A percentile compares a stretch with the other conserved stretches of the same genome.
Evolutionary conservation across 2,888 invertebrate genomes (phyloP).

Genomic region (Scaptodrosophila latifasciaeformis): DNA sequence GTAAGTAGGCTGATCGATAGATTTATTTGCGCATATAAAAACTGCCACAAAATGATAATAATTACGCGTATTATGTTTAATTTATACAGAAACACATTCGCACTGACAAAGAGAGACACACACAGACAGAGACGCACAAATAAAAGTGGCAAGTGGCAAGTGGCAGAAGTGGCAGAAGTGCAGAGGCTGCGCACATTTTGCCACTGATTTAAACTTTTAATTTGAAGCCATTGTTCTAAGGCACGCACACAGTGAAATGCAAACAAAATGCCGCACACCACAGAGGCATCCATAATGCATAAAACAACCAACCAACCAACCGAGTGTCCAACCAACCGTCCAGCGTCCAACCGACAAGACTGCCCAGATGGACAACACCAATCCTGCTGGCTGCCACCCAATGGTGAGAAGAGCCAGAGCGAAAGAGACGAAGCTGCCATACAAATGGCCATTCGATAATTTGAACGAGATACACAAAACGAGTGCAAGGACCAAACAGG

Average conservation of each 20-base stretch:
- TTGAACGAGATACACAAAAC: not conserved
- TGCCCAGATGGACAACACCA: no score
- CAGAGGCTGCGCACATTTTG: slow-evolving; percentile 37
- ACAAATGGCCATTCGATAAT: not conserved
- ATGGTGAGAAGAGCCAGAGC: no score
- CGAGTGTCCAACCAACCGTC: slow-evolving; percentile 27
- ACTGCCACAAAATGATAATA: slow-evolving; percentile 62
- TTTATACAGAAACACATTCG: slow-evolving; percentile 36
- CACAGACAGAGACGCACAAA: not conserved
- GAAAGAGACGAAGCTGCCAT: not conserved
- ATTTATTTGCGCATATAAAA: slow-evolving; percentile 28
- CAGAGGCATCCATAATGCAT: not conserved
- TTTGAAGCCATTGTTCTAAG: slow-evolving; percentile 64
- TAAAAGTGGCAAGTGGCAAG: not conserved
- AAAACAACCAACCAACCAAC: slow-evolving; percentile 2
- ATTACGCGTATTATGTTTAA: slow-evolving; percentile 63
- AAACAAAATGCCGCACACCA: slow-evolving; percentile 7
- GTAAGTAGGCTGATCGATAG: not conserved
- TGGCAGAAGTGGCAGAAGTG: not conserved
- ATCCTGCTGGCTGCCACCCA: no score
- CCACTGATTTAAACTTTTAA: slow-evolving; percentile 61
- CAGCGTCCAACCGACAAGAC: not conserved
- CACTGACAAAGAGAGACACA: slow-evolving; percentile 1
- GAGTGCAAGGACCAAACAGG: not conserved
- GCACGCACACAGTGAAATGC: slow-evolving; percentile 23